Evolutionary conservation across 2,888 invertebrate genomes (phyloP).

Genomic region (Euspilapteryx auroguttella): DNA sequence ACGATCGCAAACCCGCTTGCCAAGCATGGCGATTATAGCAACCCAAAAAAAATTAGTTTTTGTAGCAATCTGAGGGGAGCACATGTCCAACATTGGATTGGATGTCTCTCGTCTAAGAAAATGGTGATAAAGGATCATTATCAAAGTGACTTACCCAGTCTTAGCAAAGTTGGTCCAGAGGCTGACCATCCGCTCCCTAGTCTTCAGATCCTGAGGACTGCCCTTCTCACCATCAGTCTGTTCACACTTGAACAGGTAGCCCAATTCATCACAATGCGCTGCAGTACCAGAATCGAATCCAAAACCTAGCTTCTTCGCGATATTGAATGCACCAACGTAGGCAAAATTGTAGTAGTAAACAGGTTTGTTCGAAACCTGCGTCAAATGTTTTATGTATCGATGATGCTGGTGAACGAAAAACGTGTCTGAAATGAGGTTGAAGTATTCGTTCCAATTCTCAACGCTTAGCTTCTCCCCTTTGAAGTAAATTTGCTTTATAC

Average conservation of each 20-base stretch:
- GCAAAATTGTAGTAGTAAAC: constrained; percentile 43
- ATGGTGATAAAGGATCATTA: too few species aligned
- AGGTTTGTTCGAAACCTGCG: constrained; percentile 30
- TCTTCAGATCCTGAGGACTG: constrained; percentile 29
- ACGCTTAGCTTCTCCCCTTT: constrained; percentile 20
- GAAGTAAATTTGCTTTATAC: constrained; percentile 30
- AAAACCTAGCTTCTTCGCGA: constrained; percentile 15
- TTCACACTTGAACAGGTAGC: constrained; percentile 37
- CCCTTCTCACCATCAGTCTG: constrained; percentile 25
- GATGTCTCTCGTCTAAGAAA: too few species aligned
- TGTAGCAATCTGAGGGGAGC: too few species aligned
- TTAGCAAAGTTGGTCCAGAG: constrained; percentile 54
- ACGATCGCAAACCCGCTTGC: too few species aligned
- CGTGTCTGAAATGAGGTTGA: constrained; percentile 28
- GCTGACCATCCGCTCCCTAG: constrained; percentile 37
- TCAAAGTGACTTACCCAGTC: constrained; percentile 43
- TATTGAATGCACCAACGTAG: constrained; percentile 35
- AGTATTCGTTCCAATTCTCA: constrained; percentile 24
- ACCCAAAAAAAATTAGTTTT: too few species aligned
- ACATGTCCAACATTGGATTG: too few species aligned
- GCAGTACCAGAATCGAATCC: constrained; percentile 23
- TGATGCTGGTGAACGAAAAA: constrained; percentile 26
- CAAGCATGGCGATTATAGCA: too few species aligned
- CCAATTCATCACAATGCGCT: constrained; percentile 36
- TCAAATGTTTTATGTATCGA: constrained; percentile 32